Conservation (phyloP, 2,113 vertebrate genomes). For the Cyanoramphus novaezelandiae region DNA sequence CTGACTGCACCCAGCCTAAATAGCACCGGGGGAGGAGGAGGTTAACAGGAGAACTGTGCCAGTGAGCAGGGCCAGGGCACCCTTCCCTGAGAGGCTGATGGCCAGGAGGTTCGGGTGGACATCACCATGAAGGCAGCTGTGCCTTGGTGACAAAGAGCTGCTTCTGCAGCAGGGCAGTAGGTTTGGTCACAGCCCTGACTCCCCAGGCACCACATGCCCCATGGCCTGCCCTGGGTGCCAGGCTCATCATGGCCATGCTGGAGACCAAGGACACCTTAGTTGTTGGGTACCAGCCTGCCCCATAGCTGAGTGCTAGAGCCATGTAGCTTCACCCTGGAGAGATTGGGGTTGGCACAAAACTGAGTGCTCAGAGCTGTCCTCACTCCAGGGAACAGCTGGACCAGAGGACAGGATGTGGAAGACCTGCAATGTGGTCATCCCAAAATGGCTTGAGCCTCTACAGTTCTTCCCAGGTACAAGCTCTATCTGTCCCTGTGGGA, state of each 20-base stretch:
- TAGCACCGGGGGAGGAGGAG: not conserved
- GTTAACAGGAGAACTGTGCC: not conserved
- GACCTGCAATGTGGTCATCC: not conserved
- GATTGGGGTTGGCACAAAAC: not conserved
- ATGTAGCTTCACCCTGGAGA: not conserved
- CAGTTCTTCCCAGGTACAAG: not conserved
- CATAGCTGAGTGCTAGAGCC: fast-evolving
- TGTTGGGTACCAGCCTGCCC: not conserved
- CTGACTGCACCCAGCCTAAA: not conserved
- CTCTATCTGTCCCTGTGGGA: not conserved
- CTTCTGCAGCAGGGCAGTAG: not conserved
- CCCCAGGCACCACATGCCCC: not conserved
- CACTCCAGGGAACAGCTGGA: not conserved
- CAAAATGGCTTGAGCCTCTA: not conserved
- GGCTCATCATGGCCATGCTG: not conserved
- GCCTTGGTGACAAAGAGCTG: not conserved
- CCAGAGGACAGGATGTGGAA: not conserved
- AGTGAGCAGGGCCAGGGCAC: fast-evolving
- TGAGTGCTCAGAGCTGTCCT: not conserved
- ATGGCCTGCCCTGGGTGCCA: not conserved
- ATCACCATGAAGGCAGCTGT: fast-evolving
- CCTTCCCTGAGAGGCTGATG: not conserved
- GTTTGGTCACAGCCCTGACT: not conserved
- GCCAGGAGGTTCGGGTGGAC: not conserved
- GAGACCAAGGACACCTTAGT: not conserved